phyloP scores from a whole-genome alignment of 37 sponge, comb jelly and placozoan genomes.

The Hormiphora californensis region DNA sequence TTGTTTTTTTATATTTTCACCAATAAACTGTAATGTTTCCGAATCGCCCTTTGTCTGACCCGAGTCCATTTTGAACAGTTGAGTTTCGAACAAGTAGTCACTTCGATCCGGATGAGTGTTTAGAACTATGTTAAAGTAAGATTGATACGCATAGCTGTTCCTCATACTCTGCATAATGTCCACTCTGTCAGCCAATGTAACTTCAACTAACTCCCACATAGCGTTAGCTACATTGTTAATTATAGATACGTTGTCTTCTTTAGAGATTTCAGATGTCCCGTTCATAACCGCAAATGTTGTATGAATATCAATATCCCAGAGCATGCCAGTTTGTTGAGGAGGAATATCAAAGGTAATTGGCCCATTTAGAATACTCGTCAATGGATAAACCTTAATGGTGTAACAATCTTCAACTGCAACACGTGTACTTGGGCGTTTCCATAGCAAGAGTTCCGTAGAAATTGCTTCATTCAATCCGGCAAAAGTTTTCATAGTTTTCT shows the following conservation, averaged over 20 bases:
- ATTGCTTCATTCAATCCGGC: too few species aligned
- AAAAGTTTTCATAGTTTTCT: too few species aligned
- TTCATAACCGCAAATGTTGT: slow-evolving; percentile 1
- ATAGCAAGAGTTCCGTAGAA: background rate
- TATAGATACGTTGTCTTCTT: background rate
- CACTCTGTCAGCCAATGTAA: background rate
- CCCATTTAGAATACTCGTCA: background rate
- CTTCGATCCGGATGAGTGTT: background rate
- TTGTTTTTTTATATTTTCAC: background rate
- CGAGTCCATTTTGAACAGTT: background rate
- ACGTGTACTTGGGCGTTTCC: background rate
- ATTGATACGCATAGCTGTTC: slow-evolving; percentile 13
- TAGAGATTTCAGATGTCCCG: background rate
- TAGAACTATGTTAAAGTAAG: background rate
- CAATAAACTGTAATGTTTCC: background rate
- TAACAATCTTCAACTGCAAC: background rate
- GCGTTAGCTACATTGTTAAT: background rate
- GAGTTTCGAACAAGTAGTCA: background rate
- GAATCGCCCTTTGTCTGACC: background rate
- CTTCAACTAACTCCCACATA: background rate
- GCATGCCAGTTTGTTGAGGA: background rate
- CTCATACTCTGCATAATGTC: slow-evolving; percentile 5
- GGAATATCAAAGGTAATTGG: background rate
- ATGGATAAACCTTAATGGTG: background rate
- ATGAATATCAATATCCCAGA: background rate